Base-by-base conservation (phyloP, 1,140 invertebrate species). In the Lordiphosa clarofinis region DNA sequence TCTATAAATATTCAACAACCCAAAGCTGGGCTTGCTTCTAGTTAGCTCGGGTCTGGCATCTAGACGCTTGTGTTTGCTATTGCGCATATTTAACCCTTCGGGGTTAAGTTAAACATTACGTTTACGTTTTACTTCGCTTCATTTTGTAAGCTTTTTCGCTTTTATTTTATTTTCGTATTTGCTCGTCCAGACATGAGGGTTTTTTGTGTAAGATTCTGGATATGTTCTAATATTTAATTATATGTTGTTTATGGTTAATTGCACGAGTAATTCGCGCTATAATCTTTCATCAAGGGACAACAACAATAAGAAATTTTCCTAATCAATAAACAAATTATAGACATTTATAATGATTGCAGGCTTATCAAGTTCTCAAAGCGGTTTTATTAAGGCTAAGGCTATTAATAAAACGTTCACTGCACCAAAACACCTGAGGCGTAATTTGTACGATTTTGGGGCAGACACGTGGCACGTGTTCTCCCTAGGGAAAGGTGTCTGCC, bases 41-140 rank as follows among this genome's bases (percentile, higher is more conserved):
- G 59, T 66, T 43, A 67, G 63, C 62, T 62, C 3, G 43, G 6
- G 59, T 35, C 36, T 4, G 46, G 44, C 40, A 53, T 60, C 40
- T 70, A 73, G 65, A 64, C 70, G 52, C 65, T 56, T 59, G 65
- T 52, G 47, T 58, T 74, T 81, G 70, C 74, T 62, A 68, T 81
- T 79, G 75, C 76, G 76, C 76, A 82, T 82, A 59, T 73, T 82
- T 82, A 82, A 82, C 76, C 76, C 73, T 66, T 66, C 28, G 67
- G 78, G 78, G 76, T 82, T 82, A 84, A 82, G 78, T 78, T 82
- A 82, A 84, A 57, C 76, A 76, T 73, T 82, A 70, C 73, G 73
- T 61, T 76, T 84, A 73, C 64, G 64, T 56, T 78, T 84, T 56
- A 63, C 48, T 70, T 56, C 48, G 73, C 65, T 76, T 76, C 8